Evolutionary conservation across 1,140 invertebrate species (phyloP), one percentile per base, ranked within the genome.

Genomic region (Drosophila kikkawai): DNA sequence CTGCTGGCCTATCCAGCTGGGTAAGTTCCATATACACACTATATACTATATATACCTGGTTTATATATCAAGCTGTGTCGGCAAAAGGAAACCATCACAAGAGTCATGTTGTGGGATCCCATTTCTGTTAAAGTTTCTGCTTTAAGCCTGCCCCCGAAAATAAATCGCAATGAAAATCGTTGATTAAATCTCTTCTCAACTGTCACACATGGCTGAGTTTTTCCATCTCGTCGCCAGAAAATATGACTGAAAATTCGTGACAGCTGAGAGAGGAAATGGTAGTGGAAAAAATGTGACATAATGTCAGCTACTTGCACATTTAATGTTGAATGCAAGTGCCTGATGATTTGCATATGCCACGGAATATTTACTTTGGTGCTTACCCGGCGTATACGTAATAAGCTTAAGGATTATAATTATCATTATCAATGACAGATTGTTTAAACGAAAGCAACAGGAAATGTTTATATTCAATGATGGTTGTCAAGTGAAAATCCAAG

Each of bases 1-100:
- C 94, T 96, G 58, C 95, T 99, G 75, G 98, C 98, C 11, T 99
- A 99, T 95, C 97, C 98, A 64, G 98, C 98, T 87, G 98, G 98
- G 98, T 99, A 93, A 97, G 96, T 56, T 17, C 9, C 32, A 22
- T 13, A 48, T 67, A 51, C 19, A 41, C 0, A 41, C 39, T 42
- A 42, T 47, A 36, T 51, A 39, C 3, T 22, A 36, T 47, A n/a
- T 39, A 63, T 37, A 77, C 58, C 19, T 37, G 34, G 34, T 2
- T 39, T 42, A 15, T n/a, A 42, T 66, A 41, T 68, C 53, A 41
- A 75, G 56, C 64, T 64, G 44, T 19, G 45, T 22, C 1, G 7
- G 44, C 7, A 56, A 55, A 42, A 44, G 41, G 53, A 75, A 77
- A 42, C 45, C 39, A 17, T 58, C 45, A 59, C 19, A n/a, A 19